These are phyloP conservation scores for Capitulum mitella DNA, from an alignment of 2,888 invertebrate genomes.

Conservation along the genomic window DNA sequence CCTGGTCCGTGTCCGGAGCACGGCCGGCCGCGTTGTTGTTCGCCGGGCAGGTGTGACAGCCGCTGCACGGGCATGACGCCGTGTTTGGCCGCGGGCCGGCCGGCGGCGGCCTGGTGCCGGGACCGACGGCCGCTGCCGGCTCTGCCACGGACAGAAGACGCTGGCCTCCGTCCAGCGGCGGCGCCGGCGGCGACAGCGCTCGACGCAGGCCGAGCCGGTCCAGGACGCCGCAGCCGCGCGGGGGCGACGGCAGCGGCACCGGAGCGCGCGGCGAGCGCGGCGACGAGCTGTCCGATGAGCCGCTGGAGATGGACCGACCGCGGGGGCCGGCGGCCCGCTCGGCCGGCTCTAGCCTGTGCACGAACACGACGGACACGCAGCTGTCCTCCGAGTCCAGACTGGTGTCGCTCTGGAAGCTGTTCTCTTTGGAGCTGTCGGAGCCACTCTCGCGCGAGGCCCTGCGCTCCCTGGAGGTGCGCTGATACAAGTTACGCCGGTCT, in stretches of 20 bases:
- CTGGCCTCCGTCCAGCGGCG: not conserved
- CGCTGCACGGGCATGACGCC: too few species aligned
- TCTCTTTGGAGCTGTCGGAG: constrained; percentile 51
- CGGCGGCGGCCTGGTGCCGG: too few species aligned
- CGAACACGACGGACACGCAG: constrained; percentile 84
- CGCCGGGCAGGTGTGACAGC: too few species aligned
- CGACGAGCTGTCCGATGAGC: constrained; percentile 38
- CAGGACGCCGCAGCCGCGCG: not conserved
- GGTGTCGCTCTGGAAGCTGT: constrained; percentile 85
- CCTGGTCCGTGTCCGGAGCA: too few species aligned
- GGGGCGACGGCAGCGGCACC: constrained; percentile 4
- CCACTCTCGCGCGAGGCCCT: constrained; percentile 78
- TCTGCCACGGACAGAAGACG: too few species aligned
- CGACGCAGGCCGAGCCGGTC: not conserved
- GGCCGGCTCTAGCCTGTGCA: constrained; percentile 66
- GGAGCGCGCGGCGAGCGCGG: constrained; percentile 39
- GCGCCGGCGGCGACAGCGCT: not conserved
- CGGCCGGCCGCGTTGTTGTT: not conserved
- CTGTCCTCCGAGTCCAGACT: constrained; percentile 91
- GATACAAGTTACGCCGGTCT: constrained; percentile 37
- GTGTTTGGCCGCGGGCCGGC: not conserved
- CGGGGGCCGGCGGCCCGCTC: constrained; percentile 33
- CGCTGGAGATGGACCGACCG: constrained; percentile 35
- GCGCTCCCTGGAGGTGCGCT: constrained; percentile 50
- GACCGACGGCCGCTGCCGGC: too few species aligned